A percentile compares a stretch with the other conserved stretches of the same genome.
Conservation (phyloP, 2,888 invertebrate species). For the Conus canariensis region DNA sequence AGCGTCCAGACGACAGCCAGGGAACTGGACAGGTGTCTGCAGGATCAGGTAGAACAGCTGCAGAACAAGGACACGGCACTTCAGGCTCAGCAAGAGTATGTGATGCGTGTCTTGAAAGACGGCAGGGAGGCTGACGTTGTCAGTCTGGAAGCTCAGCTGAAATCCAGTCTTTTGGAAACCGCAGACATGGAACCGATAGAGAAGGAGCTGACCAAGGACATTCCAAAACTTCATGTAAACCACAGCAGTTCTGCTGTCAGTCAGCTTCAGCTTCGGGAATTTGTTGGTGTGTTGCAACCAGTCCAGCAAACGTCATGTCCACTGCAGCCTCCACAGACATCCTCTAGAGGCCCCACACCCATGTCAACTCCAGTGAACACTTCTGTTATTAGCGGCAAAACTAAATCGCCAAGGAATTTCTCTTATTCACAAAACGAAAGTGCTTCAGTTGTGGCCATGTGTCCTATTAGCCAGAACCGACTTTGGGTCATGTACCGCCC, state of each 20-base stretch:
- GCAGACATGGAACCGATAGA: background rate
- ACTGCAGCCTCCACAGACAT: background rate
- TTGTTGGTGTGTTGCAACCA: background rate
- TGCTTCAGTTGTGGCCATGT: background rate
- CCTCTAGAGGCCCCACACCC: background rate
- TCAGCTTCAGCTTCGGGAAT: background rate
- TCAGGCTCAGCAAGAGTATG: background rate
- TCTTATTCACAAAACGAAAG: background rate
- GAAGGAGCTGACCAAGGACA: constrained; percentile 9
- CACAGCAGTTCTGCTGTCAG: background rate
- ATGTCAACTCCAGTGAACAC: too few species aligned
- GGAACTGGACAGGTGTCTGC: background rate
- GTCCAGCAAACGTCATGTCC: background rate
- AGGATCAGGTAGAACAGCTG: background rate
- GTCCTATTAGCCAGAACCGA: background rate
- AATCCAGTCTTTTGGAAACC: background rate
- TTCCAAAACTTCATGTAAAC: background rate
- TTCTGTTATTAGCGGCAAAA: too few species aligned
- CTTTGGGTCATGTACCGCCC: background rate
- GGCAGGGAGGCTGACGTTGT: constrained; percentile 28
- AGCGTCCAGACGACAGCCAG: background rate
- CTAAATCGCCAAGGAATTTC: background rate
- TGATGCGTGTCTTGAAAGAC: constrained; percentile 14
- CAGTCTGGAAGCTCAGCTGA: constrained; percentile 34
- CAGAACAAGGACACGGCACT: constrained; percentile 2